A percentile compares a stretch with the other conserved stretches of the same genome.
Conservation (phyloP, 2,797 vertebrate species). For the Muscicapa striata region DNA sequence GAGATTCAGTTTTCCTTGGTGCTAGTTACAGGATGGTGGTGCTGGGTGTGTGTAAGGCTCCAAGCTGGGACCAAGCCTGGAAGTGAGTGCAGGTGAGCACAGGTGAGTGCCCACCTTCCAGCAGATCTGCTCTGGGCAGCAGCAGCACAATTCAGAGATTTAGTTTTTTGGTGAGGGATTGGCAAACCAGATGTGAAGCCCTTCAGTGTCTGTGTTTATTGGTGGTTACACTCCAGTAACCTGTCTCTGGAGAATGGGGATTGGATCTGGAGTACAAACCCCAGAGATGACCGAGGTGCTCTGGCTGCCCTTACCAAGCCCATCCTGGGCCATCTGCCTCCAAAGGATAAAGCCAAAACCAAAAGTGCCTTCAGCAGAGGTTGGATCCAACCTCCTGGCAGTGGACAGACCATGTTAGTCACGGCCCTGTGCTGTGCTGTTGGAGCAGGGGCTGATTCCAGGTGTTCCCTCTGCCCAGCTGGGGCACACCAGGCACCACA, state of each 20-base stretch:
- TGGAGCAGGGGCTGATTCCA: fast-evolving
- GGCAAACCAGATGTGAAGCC: background rate
- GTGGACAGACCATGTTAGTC: fast-evolving
- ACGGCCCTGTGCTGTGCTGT: background rate
- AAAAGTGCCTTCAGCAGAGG: background rate
- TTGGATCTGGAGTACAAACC: background rate
- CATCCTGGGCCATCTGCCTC: background rate
- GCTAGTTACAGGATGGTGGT: background rate
- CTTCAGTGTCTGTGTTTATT: background rate
- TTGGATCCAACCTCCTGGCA: fast-evolving
- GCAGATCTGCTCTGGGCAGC: background rate
- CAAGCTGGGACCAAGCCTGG: background rate
- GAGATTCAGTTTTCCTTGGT: background rate
- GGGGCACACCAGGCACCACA: fast-evolving
- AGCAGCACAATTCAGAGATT: background rate
- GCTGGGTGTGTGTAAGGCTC: background rate
- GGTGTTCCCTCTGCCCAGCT: background rate
- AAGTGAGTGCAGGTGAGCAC: background rate
- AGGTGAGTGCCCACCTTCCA: background rate
- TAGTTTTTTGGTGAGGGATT: background rate
- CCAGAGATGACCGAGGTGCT: fast-evolving
- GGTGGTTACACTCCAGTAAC: background rate
- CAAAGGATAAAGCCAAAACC: background rate
- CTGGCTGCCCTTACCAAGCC: background rate
- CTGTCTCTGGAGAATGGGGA: background rate